These are phyloP conservation scores for Styela clava DNA, from an alignment of 23 tunicate genomes.

Conservation along the genomic window DNA sequence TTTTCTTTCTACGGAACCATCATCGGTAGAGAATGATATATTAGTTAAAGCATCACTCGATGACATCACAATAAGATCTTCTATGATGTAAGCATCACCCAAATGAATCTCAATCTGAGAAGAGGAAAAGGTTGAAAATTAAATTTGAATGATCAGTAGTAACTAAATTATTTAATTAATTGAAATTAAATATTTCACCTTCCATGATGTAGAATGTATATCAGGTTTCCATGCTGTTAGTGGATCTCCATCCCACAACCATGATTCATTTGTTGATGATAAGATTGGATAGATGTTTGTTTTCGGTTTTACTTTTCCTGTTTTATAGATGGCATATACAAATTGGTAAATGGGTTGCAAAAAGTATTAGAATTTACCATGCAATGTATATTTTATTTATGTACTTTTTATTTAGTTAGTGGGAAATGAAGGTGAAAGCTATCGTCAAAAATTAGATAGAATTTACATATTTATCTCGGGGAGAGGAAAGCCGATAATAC, in stretches of 20 bases:
- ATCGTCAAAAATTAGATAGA: too few species aligned
- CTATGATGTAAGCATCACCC: slow-evolving; percentile 25
- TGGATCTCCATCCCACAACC: slow-evolving; percentile 59
- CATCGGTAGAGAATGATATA: slow-evolving; percentile 39
- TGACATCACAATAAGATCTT: slow-evolving; percentile 38
- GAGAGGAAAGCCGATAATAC: too few species aligned
- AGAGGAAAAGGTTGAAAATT: neutral
- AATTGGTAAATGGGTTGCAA: too few species aligned
- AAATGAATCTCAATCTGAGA: slow-evolving; percentile 48
- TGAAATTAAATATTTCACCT: slow-evolving; percentile 18
- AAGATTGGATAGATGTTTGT: neutral
- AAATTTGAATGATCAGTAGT: neutral
- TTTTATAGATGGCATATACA: too few species aligned
- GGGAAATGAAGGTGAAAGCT: too few species aligned
- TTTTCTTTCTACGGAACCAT: slow-evolving; percentile 10
- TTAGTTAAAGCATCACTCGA: slow-evolving; percentile 18
- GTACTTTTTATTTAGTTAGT: too few species aligned
- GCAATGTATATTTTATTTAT: too few species aligned
- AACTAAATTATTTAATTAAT: neutral
- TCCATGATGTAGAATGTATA: slow-evolving; percentile 42
- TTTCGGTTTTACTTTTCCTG: neutral
- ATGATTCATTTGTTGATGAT: slow-evolving; percentile 11
- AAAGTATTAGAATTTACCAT: too few species aligned
- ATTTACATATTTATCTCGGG: too few species aligned
- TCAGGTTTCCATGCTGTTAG: slow-evolving; percentile 53